Base-by-base conservation (phyloP, 2,113 vertebrate species). In the Sinosuthora webbiana region DNA sequence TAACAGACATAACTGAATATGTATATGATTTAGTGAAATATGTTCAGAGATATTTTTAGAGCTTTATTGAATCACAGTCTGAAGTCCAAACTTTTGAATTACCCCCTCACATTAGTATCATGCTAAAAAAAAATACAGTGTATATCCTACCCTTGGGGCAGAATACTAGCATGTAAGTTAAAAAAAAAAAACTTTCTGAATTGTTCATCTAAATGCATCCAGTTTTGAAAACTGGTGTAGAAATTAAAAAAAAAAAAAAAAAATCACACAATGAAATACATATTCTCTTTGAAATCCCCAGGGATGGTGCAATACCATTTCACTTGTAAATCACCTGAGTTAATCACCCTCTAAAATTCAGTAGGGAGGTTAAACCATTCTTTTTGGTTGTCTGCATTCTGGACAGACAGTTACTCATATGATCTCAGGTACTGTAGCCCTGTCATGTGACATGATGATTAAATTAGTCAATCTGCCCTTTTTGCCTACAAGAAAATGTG, bases 1-100 rank as follows among this genome's bases (percentile, higher is more conserved):
- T 65, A 69, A 53, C 37, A 91, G 23, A 23, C 31, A 70, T 57
- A 68, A 62, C 21, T 63, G 39, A 91, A 44, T 45, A 74, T 18
- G 31, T 30, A 62, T 73, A 83, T 50, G 30, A 53, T 85, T 85
- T 62, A 41, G 17, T 56, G 52, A 82, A 91, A 88, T 83, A 45
- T 59, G 25, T 65, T 92, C 50, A 47, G 35, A 30, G 71, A 39
- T 93, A 95, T 73, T 90, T 95, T 89, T 82, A 78, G 44, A 76
- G 4, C 7, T 68, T 75, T 68, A 83, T 33, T 73, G 31, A 85
- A 50, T 77, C 55, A 80, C 6, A 78, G 30, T 81, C 52, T 69
- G 23, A 76, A 79, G 45, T 45, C 53, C 42, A 80, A 71, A 64
- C 24, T 64, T 27, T 52, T 71, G 31, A 59, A 50, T 70, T 63